Evolutionary conservation across 2,797 vertebrate species (phyloP).

Genomic region (Centroberyx gerrardi): DNA sequence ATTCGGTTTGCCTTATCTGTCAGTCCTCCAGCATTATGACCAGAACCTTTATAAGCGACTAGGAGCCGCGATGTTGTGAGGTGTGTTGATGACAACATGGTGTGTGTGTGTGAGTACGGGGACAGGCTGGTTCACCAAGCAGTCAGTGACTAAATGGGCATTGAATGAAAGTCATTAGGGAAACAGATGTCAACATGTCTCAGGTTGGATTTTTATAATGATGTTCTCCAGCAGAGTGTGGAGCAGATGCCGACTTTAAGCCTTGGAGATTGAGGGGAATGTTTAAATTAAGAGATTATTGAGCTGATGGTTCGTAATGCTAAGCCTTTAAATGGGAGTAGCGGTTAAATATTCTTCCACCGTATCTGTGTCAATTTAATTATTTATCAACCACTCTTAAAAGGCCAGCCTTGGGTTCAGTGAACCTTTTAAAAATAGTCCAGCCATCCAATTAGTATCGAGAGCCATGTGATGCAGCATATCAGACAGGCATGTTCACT

Average conservation of each 20-base stretch:
- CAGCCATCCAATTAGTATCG: conserved; percentile 73
- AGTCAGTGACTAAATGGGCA: conserved; percentile 52
- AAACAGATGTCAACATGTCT: conserved; percentile 78
- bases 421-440: conserved; percentile 72
- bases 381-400: conserved; percentile 73
- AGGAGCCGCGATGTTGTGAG: neutral
- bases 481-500: conserved; percentile 57
- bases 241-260: conserved; percentile 76
- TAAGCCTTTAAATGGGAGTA: conserved; percentile 74
- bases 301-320: conserved; percentile 68
- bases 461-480: conserved; percentile 55
- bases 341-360: conserved; percentile 73
- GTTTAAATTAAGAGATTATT: conserved; percentile 81
- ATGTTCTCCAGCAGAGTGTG: conserved; percentile 35
- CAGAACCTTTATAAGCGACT: neutral
- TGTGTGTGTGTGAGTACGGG: conserved; percentile 22
- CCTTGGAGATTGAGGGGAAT: conserved; percentile 63
- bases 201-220: conserved; percentile 70
- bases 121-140: conserved; percentile 18
- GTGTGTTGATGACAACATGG: conserved; percentile 18
- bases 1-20: neutral
- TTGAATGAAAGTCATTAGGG: conserved; percentile 71
- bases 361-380: conserved; percentile 77
- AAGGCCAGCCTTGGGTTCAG: conserved; percentile 53
- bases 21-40: neutral